phyloP scores from a whole-genome alignment of 2,797 vertebrate species.

The Crypturellus tataupa region DNA sequence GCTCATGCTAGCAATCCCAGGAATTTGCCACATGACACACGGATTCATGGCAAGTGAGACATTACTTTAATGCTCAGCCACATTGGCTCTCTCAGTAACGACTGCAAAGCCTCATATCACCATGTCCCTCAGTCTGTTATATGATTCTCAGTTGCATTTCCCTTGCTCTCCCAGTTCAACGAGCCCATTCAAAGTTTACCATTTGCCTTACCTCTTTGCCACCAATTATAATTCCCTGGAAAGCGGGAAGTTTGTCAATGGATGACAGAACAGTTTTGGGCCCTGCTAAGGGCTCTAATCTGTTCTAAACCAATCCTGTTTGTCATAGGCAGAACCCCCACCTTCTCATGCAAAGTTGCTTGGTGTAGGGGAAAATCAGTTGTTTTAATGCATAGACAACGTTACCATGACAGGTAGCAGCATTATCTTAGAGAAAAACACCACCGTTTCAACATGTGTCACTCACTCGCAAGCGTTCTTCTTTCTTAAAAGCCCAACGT shows the following conservation, averaged over 20 bases:
- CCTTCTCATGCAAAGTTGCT: slow-evolving; percentile 17
- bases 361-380: neutral
- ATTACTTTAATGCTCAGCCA: neutral
- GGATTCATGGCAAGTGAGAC: neutral
- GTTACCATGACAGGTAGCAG: neutral
- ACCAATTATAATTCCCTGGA: slow-evolving; percentile 11
- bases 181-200: neutral
- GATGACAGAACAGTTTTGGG: neutral
- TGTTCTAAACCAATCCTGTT: slow-evolving; percentile 20
- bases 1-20: neutral
- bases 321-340: slow-evolving; percentile 2
- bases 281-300: neutral
- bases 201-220: neutral
- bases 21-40: neutral
- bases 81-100: neutral
- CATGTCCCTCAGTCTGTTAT: neutral
- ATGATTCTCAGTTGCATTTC: neutral
- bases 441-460: neutral
- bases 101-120: neutral
- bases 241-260: slow-evolving; percentile 28
- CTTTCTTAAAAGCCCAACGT: neutral
- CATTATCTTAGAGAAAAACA: neutral
- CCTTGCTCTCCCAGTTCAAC: slow-evolving; percentile 8
- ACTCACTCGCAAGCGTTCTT: neutral
- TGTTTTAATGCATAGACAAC: neutral